Conservation (phyloP, 2,888 invertebrate species). For the Acleris cristana region DNA sequence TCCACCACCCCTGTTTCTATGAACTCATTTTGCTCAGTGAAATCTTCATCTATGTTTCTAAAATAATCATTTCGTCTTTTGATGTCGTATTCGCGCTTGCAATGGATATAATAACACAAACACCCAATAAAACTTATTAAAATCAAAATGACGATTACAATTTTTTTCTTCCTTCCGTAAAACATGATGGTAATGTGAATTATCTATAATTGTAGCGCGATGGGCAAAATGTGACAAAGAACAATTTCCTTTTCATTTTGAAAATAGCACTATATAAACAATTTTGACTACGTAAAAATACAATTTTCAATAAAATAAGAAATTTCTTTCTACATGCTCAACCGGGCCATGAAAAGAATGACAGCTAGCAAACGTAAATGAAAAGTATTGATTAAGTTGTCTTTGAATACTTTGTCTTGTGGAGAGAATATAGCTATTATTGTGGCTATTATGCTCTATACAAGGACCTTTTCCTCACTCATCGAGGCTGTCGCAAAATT, state of each 20-base stretch:
- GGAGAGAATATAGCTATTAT: too few species aligned
- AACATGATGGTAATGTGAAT: background rate
- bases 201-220: background rate
- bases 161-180: constrained; percentile 3
- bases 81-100: background rate
- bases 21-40: background rate
- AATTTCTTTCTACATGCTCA: background rate
- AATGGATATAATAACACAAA: background rate
- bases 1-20: background rate
- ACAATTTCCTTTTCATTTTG: constrained; percentile 1
- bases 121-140: background rate
- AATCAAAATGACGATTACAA: background rate
- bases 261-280: background rate
- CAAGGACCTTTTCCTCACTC: too few species aligned
- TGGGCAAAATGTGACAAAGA: constrained; percentile 1
- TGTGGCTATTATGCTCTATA: too few species aligned
- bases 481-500: too few species aligned
- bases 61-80: background rate
- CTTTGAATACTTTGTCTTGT: too few species aligned
- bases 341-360: background rate
- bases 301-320: background rate
- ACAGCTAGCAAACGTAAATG: background rate
- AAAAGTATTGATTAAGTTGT: background rate
- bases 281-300: background rate
- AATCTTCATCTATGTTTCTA: background rate